Conservation (phyloP, 1,140 invertebrate species). For the Ooceraea biroi region DNA sequence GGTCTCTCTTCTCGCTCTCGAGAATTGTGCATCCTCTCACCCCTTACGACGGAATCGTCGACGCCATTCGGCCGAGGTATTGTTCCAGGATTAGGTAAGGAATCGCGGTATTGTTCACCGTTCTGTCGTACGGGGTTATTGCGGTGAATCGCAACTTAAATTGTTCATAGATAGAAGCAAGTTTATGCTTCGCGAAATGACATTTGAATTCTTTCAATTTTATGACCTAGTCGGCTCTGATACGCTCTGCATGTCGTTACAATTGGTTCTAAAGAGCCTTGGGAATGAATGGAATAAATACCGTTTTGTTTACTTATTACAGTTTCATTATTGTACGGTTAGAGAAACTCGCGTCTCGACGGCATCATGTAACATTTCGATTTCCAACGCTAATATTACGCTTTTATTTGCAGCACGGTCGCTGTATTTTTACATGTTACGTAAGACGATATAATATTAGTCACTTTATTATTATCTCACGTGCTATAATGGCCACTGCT, state of each 20-base stretch:
- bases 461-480: conserved; percentile 58
- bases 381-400: not conserved
- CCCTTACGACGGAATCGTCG: conserved; percentile 67
- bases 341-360: not conserved
- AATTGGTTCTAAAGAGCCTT: not conserved
- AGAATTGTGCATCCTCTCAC: conserved; percentile 61
- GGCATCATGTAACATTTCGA: conserved; percentile 14
- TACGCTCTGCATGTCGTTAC: not conserved
- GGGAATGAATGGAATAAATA: not conserved
- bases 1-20: conserved; percentile 79
- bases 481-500: conserved; percentile 52
- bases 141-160: conserved; percentile 31
- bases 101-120: conserved; percentile 69
- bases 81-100: conserved; percentile 83
- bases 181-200: not conserved
- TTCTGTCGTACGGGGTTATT: conserved; percentile 54
- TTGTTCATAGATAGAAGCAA: conserved; percentile 16
- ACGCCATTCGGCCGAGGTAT: conserved; percentile 82
- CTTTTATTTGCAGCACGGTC: conserved; percentile 24
- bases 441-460: conserved; percentile 46
- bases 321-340: not conserved
- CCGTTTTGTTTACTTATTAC: not conserved
- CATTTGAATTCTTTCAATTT: conserved; percentile 4
- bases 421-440: conserved; percentile 32
- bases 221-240: not conserved